Evolutionary conservation across 2,797 vertebrate genomes (phyloP).

Genomic region (Sebastes diaconus): DNA sequence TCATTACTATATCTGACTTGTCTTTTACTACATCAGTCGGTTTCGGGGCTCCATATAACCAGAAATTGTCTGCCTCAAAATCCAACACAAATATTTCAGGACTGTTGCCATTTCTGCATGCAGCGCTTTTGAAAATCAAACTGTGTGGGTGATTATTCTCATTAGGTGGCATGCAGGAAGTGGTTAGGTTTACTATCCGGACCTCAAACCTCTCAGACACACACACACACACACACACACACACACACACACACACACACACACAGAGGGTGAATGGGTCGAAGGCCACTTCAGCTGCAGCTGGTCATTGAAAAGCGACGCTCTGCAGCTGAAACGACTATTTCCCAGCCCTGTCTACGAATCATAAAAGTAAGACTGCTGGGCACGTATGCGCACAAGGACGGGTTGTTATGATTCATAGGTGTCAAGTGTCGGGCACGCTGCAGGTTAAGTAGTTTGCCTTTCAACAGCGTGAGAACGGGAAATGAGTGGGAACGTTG

Average conservation of each 20-base stretch:
- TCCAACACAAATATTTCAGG: not conserved
- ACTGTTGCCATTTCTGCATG: conserved; percentile 1
- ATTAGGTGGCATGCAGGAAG: conserved; percentile 57
- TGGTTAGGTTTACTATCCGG: conserved; percentile 45
- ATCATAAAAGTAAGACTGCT: conserved; percentile 35
- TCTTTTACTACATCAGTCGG: not conserved
- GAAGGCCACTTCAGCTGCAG: conserved; percentile 73
- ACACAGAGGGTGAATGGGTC: conserved; percentile 43
- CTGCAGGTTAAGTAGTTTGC: conserved; percentile 37
- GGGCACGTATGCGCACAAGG: conserved; percentile 1
- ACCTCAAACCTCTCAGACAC: conserved; percentile 46
- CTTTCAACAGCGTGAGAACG: conserved; percentile 50
- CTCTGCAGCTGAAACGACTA: conserved; percentile 45
- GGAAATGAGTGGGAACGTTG: conserved; percentile 31
- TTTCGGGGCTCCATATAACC: not conserved
- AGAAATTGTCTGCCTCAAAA: not conserved
- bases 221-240: conserved; percentile 5
- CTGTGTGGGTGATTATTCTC: conserved; percentile 32
- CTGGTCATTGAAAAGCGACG: conserved; percentile 65
- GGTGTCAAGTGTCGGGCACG: conserved; percentile 45
- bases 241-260: conserved; percentile 7
- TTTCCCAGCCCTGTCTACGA: conserved; percentile 26
- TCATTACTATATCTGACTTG: not conserved
- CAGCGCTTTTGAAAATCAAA: conserved; percentile 35
- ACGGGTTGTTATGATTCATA: conserved; percentile 46